Evolutionary conservation across 2,113 vertebrate species (phyloP), one percentile per base, ranked within the genome.

Genomic region (Poicephalus gulielmi): DNA sequence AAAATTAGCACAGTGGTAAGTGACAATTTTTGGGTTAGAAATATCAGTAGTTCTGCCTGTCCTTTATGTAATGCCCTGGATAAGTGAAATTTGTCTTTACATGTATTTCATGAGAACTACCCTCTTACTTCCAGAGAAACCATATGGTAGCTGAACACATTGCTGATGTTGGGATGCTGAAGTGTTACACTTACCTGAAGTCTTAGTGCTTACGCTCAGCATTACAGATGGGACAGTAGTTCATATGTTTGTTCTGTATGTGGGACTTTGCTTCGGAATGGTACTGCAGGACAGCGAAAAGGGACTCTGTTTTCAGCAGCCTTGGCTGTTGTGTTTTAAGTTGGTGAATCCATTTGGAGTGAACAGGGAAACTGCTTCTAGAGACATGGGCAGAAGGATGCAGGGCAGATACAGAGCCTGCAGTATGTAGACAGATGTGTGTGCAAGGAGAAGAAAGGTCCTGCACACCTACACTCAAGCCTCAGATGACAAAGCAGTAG

Each of bases 1-100:
- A 99, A 99, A 96, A 99, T 99, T 49, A 99, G 99, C 97, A 99
- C 99, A 90, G 99, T 99, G 99, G 99, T 99, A 93, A 98, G 99
- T 69, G 59, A 53, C 41, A 74, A 0, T 53, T 49, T 49, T 35
- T 11, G 24, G 10, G 9, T 81, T 75, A 66, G 35, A 47, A 81
- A 25, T 30, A 47, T 41, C 1, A 70, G 79, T 53, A 46, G 18
- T 27, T 17, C 19, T 81, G 1, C n/a, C 22, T 75, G 7, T 18
- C 79, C 64, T 69, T 67, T 20, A 39, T 23, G 37, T 74, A 78
- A 19, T 63, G 20, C 8, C 28, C 13, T 2, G 0, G 83, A 17
- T 91, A 83, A 64, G 35, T 70, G 49, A 35, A 64, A 35, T 53
- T 49, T 82, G 35, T 33, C 22, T 60, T 71, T 24, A 35, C 1